Conservation (phyloP, 2,797 vertebrate genomes). For the Hippocampus kuda region DNA sequence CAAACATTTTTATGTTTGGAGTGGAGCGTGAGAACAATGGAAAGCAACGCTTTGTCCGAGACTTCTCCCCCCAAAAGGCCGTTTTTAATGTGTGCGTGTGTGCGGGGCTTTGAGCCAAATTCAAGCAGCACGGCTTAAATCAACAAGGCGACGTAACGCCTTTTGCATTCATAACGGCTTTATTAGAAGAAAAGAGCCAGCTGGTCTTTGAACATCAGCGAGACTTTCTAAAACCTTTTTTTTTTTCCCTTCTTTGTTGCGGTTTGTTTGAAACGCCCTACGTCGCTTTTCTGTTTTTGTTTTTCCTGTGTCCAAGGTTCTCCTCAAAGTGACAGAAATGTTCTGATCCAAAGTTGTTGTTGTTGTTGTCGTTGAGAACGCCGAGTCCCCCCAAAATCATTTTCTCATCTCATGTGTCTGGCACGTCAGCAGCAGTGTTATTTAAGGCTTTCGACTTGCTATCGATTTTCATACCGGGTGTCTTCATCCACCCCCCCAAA, state of each 20-base stretch:
- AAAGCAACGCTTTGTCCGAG: neutral
- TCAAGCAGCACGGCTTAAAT: neutral
- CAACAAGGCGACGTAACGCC: neutral
- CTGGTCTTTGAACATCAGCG: neutral
- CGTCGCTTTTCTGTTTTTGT: neutral
- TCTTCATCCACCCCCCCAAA: neutral
- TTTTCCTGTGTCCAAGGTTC: neutral
- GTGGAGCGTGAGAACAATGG: neutral
- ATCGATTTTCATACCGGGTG: slow-evolving; percentile 4
- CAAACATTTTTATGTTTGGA: neutral
- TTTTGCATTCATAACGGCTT: neutral
- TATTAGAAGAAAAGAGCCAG: slow-evolving; percentile 5
- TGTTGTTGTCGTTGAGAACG: neutral
- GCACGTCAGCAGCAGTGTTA: slow-evolving; percentile 4
- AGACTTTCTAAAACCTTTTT: neutral
- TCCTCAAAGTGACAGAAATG: neutral
- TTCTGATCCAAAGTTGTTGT: neutral
- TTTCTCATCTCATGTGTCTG: slow-evolving; percentile 1
- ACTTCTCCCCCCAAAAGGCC: neutral
- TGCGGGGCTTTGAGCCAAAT: neutral
- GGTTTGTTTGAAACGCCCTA: neutral
- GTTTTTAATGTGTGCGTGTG: neutral
- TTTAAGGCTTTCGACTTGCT: neutral
- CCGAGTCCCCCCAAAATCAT: neutral
- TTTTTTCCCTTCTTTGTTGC: neutral